These are phyloP conservation scores for Idaea aversata DNA, from an alignment of 2,888 invertebrate genomes.

Conservation along the genomic window DNA sequence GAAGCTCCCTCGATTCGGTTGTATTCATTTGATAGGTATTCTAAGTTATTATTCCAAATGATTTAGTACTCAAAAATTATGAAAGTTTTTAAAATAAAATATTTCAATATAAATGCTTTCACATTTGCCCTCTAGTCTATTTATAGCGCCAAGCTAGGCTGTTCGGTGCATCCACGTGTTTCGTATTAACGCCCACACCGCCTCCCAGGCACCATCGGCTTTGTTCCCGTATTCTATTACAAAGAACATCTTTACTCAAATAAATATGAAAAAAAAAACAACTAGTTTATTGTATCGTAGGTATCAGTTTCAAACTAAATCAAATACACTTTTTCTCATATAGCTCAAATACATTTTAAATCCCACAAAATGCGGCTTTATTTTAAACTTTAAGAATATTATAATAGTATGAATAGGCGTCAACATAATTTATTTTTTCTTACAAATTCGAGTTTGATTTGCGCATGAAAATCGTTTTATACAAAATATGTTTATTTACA, in stretches of 20 bases:
- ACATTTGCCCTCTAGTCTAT: slow-evolving; percentile 40
- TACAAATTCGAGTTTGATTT: not conserved
- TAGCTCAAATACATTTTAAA: too few relatives aligned
- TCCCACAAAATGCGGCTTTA: not conserved
- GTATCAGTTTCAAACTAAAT: too few relatives aligned
- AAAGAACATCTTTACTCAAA: slow-evolving; percentile 2
- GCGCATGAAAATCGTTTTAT: too few relatives aligned
- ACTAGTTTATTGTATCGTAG: too few relatives aligned
- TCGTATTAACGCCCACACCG: slow-evolving; percentile 45
- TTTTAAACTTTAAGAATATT: not conserved
- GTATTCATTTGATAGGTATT: not conserved
- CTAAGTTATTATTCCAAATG: not conserved
- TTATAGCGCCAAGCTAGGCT: slow-evolving; percentile 36
- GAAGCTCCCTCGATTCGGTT: not conserved
- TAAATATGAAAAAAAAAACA: not conserved
- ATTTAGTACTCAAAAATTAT: not conserved
- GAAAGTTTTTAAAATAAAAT: slow-evolving; percentile 3
- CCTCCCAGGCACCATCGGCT: slow-evolving; percentile 19
- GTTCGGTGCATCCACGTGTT: slow-evolving; percentile 49
- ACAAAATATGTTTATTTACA: not conserved
- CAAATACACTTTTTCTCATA: too few relatives aligned
- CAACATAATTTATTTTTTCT: not conserved
- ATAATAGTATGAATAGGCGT: too few relatives aligned
- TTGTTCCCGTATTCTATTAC: slow-evolving; percentile 17
- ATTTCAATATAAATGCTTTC: slow-evolving; percentile 27